Percentiles rank a stretch among this genome's conserved stretches.
These are phyloP conservation scores for Poeciliopsis occidentalis DNA, from an alignment of 2,113 vertebrate species.

Conservation along the genomic window DNA sequence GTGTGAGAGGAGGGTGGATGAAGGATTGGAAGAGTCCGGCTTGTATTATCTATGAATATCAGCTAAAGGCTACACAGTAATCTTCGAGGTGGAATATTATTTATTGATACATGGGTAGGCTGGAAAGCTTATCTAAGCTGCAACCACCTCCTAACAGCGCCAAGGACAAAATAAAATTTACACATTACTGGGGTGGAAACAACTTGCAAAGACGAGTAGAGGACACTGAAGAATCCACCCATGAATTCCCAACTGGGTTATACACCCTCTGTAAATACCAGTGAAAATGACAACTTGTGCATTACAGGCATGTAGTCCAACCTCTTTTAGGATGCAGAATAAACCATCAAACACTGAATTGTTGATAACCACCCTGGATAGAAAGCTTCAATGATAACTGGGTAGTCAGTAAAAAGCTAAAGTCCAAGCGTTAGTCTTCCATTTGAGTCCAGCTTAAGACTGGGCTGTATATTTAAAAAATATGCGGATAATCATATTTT, in stretches of 20 bases:
- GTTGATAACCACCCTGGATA: background rate
- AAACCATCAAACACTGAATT: background rate
- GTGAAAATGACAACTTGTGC: conserved; percentile 5
- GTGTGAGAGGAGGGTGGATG: conserved; percentile 13
- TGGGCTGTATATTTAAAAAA: background rate
- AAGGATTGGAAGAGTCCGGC: conserved; percentile 70
- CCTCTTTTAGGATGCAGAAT: background rate
- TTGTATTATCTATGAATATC: conserved; percentile 77
- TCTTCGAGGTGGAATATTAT: conserved; percentile 77
- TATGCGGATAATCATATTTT: background rate
- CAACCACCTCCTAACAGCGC: conserved; percentile 55
- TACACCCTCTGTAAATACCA: conserved; percentile 4
- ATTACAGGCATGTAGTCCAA: background rate
- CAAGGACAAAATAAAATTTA: conserved; percentile 74
- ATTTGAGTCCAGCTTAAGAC: background rate
- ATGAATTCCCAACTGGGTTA: conserved; percentile 28
- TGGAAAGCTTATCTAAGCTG: conserved; percentile 63
- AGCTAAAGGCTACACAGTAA: conserved; percentile 72
- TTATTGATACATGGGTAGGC: conserved; percentile 77
- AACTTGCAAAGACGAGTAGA: conserved; percentile 68
- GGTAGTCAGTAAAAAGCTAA: conserved; percentile 36
- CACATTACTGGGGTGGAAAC: conserved; percentile 53
- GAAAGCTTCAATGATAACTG: background rate
- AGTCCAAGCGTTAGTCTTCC: background rate
- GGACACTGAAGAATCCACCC: conserved; percentile 49